phyloP scores from a whole-genome alignment of 2,888 invertebrate species.

The Malacosoma neustria region DNA sequence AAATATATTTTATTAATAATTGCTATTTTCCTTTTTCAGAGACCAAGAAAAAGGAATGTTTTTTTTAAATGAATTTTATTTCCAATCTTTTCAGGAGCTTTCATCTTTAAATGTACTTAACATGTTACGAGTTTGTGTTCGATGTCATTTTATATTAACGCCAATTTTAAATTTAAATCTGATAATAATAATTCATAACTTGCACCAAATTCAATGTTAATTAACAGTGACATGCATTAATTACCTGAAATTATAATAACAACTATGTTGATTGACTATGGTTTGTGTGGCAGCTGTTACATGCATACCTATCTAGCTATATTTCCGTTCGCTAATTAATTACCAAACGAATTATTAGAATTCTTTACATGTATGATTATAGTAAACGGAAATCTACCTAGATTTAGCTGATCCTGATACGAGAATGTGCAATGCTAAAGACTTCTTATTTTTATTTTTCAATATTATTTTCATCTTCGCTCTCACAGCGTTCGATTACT shows the following conservation, averaged over 20 bases:
- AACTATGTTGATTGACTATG: conserved; percentile 40
- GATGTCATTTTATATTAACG: too few relatives aligned
- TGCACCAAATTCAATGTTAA: conserved; percentile 61
- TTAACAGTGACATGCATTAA: conserved; percentile 19
- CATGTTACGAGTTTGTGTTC: too few relatives aligned
- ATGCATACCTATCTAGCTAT: conserved; percentile 56
- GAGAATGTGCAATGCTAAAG: conserved; percentile 73
- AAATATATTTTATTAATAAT: too few relatives aligned
- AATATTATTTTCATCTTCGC: conserved; percentile 63
- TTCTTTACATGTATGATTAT: too few relatives aligned
- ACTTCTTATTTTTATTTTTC: conserved; percentile 64
- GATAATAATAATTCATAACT: conserved; percentile 12
- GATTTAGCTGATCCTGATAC: conserved; percentile 62
- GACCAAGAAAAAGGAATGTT: not conserved
- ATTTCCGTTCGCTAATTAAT: conserved; percentile 46
- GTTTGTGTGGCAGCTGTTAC: conserved; percentile 69
- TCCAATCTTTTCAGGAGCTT: not conserved
- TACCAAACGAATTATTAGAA: too few relatives aligned
- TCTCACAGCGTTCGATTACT: conserved; percentile 46
- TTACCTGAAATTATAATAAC: conserved; percentile 21
- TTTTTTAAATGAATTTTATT: not conserved
- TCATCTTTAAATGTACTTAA: too few relatives aligned
- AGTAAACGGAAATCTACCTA: conserved; percentile 53
- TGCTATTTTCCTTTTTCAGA: not conserved
- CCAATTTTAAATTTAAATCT: too few relatives aligned